Evolutionary conservation across 2,888 invertebrate species (phyloP).

Genomic region (Sarcophaga subvicina): DNA sequence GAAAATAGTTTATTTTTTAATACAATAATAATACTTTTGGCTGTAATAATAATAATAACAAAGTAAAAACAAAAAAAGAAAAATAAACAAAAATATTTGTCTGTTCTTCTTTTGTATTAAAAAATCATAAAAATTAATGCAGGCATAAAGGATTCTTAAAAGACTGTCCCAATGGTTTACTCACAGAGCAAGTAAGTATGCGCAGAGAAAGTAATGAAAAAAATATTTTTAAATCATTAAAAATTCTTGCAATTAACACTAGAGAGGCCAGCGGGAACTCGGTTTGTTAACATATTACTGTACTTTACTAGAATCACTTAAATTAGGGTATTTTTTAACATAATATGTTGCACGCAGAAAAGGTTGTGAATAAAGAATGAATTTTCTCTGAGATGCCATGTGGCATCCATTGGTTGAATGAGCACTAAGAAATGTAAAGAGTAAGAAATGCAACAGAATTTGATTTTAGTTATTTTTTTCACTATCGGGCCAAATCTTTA

Average conservation of each 20-base stretch:
- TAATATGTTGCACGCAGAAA: too few relatives aligned
- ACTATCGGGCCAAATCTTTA: too few relatives aligned
- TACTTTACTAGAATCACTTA: too few relatives aligned
- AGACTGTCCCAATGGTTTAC: constrained; percentile 97
- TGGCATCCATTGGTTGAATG: too few relatives aligned
- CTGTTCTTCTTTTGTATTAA: constrained; percentile 19
- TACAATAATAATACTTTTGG: constrained; percentile 6
- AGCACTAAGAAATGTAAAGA: too few relatives aligned
- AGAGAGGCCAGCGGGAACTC: not conserved
- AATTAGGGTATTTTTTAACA: too few relatives aligned
- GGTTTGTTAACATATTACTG: too few relatives aligned
- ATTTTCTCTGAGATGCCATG: too few relatives aligned
- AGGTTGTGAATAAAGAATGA: too few relatives aligned
- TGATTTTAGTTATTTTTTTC: too few relatives aligned
- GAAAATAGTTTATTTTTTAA: constrained; percentile 34
- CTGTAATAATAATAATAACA: constrained; percentile 20
- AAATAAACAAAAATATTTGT: not conserved
- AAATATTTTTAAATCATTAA: not conserved
- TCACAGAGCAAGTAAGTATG: constrained; percentile 93
- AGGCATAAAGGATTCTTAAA: constrained; percentile 99
- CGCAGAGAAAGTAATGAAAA: not conserved
- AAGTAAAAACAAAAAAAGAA: too few relatives aligned
- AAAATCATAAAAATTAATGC: constrained; percentile 70
- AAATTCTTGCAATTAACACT: constrained; percentile 8
- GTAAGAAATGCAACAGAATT: too few relatives aligned